A percentile compares a stretch with the other conserved stretches of the same genome.
Conservation (phyloP, 2,888 invertebrate genomes). For the Himalopsyche tibetana region DNA sequence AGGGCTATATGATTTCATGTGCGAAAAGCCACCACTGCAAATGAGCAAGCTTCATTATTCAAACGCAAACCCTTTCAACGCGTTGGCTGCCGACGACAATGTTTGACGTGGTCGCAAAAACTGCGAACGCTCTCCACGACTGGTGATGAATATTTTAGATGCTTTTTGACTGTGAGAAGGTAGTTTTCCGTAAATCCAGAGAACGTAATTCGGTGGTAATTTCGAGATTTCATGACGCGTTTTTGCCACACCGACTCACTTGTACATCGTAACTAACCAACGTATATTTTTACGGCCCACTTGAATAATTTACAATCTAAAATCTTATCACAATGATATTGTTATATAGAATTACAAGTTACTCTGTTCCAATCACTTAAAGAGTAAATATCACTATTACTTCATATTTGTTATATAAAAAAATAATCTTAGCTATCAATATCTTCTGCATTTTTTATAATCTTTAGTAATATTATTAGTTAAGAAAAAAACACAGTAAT, state of each 20-base stretch:
- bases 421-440: too few species aligned
- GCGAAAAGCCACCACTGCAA: background rate
- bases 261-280: too few species aligned
- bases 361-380: too few species aligned
- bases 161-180: background rate
- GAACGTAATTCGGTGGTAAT: background rate
- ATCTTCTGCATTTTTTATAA: too few species aligned
- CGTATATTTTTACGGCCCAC: too few species aligned
- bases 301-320: too few species aligned
- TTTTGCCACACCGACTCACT: background rate
- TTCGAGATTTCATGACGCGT: background rate
- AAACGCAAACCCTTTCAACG: background rate
- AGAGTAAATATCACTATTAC: too few species aligned
- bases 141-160: slow-evolving; percentile 12
- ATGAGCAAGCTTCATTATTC: slow-evolving; percentile 21
- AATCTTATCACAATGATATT: too few species aligned
- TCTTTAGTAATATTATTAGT: too few species aligned
- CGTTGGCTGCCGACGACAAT: background rate
- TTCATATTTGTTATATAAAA: too few species aligned
- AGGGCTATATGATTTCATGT: background rate
- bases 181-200: background rate
- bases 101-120: background rate
- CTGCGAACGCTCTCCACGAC: background rate
- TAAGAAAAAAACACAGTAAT: too few species aligned
- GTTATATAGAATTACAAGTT: too few species aligned